These are phyloP conservation scores for Lucinisca nassula DNA, from an alignment of 2,888 invertebrate genomes.

Conservation along the genomic window DNA sequence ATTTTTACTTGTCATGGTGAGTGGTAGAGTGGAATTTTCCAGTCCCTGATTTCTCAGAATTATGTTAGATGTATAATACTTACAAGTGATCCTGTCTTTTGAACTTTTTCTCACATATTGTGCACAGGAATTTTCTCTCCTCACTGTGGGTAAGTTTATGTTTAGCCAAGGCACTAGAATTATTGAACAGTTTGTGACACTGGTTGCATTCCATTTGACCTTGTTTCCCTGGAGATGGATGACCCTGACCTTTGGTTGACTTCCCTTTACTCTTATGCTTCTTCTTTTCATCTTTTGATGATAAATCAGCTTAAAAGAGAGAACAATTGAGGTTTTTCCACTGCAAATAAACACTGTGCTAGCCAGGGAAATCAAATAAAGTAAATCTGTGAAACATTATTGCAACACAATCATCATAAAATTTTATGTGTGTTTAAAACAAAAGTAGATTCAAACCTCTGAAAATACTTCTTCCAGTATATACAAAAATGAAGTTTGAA, in stretches of 20 bases:
- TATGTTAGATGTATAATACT: conserved; percentile 90
- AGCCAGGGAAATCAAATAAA: too few relatives aligned
- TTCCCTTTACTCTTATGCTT: conserved; percentile 46
- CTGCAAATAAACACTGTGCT: too few relatives aligned
- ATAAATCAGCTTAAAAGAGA: conserved; percentile 36
- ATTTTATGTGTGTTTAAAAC: too few relatives aligned
- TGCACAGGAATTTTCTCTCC: conserved; percentile 98
- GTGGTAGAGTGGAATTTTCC: too few relatives aligned
- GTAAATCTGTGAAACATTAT: too few relatives aligned
- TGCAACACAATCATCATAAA: too few relatives aligned
- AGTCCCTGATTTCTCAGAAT: too few relatives aligned
- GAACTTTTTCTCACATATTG: conserved; percentile 98
- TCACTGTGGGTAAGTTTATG: conserved; percentile 99
- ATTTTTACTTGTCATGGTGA: too few relatives aligned
- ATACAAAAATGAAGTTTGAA: too few relatives aligned
- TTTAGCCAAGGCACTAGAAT: conserved; percentile 96
- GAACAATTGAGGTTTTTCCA: too few relatives aligned
- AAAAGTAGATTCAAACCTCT: too few relatives aligned
- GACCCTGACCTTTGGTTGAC: conserved; percentile 90
- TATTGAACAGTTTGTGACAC: conserved; percentile 98
- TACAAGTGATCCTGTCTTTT: conserved; percentile 99
- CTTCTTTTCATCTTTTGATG: conserved; percentile 62
- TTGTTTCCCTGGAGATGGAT: conserved; percentile 68
- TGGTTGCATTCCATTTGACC: conserved; percentile 90
- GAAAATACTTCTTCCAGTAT: too few relatives aligned